These are phyloP conservation scores for Hirundo rustica DNA, from an alignment of 2,797 vertebrate species.

Conservation along the genomic window DNA sequence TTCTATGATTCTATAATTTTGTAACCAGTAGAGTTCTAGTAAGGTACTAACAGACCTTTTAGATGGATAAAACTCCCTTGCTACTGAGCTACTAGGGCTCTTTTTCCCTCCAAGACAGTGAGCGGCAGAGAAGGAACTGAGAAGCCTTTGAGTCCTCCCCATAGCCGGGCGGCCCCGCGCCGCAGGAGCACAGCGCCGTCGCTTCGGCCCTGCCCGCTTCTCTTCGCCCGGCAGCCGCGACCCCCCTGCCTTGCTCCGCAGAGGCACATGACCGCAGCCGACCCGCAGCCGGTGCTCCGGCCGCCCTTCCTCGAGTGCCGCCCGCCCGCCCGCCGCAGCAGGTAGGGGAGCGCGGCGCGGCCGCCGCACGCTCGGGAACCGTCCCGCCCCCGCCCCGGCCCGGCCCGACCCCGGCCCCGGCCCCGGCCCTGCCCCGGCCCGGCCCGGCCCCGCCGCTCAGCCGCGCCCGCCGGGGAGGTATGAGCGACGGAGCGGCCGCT, in stretches of 20 bases:
- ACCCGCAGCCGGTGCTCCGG: not conserved
- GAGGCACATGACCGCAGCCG: not conserved
- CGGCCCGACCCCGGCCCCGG: not conserved
- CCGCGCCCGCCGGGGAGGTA: constrained; percentile 67
- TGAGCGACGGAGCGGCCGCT: constrained; percentile 77
- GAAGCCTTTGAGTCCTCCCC: not conserved
- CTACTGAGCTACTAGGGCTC: not conserved
- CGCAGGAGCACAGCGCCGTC: not conserved
- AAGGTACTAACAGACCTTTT: not conserved
- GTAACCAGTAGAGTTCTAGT: not conserved
- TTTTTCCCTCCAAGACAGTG: fast-evolving
- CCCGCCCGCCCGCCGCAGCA: not conserved
- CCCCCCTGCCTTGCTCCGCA: not conserved
- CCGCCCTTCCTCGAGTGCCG: not conserved
- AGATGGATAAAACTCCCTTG: not conserved
- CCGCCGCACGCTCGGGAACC: not conserved
- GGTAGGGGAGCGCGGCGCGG: not conserved
- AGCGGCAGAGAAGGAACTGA: not conserved
- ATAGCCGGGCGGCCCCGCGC: not conserved
- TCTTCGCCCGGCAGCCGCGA: not conserved
- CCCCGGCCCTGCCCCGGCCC: no score
- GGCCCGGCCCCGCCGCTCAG: not conserved
- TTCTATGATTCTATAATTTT: not conserved
- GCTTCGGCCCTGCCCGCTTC: not conserved
- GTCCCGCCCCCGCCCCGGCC: not conserved